Base-by-base conservation (phyloP, 2,797 vertebrate genomes). In the Thaleichthys pacificus region DNA sequence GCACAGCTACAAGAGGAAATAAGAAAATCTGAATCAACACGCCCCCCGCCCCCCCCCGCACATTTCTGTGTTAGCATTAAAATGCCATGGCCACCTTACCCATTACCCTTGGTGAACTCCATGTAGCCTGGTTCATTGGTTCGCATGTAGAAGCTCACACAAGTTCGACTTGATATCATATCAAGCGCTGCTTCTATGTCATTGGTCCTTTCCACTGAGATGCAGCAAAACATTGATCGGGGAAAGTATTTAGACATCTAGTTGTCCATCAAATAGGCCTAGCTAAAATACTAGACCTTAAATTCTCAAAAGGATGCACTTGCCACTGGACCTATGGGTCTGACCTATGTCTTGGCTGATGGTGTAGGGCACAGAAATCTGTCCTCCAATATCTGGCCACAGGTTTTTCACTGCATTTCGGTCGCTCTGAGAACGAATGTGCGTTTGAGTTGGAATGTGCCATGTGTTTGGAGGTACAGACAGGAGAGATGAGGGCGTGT, bases 1-100 rank as follows among this genome's bases (percentile, higher is more conserved):
- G 88, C 86, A 68, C 91, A 93, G 0, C 91, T 92, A n/a, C 9
- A 11, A 38, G 61, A n/a, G 61, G 21, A 71, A 11, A 38, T 24
- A 8, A n/a, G 28, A 47, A 14, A 0, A 26, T 19, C 15, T 5
- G 61, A 17, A 14, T 28, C 12, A 0, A 60, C 57, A 1, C 22
- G 3, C n/a, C 57, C 0, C 21, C 57, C 57, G 4, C 17, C 7
- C 24, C 24, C 24, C 24, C 24, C 24, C 1, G 24, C 2, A 2
- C 28, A 30, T 30, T 30, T 30, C 28, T 30, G 28, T 30, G 28
- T 30, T 0, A 0, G 28, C 12, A 11, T n/a, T 60, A 8, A 11
- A n/a, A 24, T 8, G n/a, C 2, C 2, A 60, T 60, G 3, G 2
- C 7, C n/a, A 9, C 11, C 77, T 82, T 68, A 89, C 86, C 87